phyloP scores from a whole-genome alignment of 2,113 vertebrate species.

The Phalacrocorax pelagicus region DNA sequence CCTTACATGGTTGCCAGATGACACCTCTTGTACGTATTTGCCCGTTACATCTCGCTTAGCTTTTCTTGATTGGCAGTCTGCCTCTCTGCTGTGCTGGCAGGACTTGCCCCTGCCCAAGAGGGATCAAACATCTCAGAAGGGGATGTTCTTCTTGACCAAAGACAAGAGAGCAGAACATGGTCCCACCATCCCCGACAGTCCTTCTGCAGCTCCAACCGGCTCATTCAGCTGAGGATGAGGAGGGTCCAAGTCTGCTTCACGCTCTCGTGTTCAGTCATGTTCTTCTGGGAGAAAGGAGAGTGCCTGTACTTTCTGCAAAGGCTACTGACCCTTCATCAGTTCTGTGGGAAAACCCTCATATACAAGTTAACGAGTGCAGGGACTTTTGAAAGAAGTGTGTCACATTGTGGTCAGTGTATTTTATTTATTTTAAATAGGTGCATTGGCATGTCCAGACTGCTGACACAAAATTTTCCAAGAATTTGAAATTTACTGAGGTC shows the following conservation, averaged over 20 bases:
- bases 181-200: not conserved
- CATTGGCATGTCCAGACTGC: not conserved
- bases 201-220: not conserved
- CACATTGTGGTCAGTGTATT: not conserved
- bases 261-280: fast-evolving
- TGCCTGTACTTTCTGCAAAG: not conserved
- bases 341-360: not conserved
- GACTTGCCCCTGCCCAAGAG: not conserved
- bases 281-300: not conserved
- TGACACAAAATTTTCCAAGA: not conserved
- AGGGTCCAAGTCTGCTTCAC: fast-evolving
- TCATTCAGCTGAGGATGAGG: fast-evolving
- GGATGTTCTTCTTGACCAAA: not conserved
- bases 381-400: not conserved
- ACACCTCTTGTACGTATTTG: not conserved
- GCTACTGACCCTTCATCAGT: fast-evolving
- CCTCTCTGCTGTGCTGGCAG: not conserved
- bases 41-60: not conserved
- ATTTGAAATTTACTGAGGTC: not conserved
- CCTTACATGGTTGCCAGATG: not conserved
- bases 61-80: not conserved
- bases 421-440: not conserved
- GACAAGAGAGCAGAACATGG: not conserved
- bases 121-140: not conserved
- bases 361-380: fast-evolving